Base-by-base conservation (phyloP, 1,140 invertebrate species). In the Apocrypta bakeri region DNA sequence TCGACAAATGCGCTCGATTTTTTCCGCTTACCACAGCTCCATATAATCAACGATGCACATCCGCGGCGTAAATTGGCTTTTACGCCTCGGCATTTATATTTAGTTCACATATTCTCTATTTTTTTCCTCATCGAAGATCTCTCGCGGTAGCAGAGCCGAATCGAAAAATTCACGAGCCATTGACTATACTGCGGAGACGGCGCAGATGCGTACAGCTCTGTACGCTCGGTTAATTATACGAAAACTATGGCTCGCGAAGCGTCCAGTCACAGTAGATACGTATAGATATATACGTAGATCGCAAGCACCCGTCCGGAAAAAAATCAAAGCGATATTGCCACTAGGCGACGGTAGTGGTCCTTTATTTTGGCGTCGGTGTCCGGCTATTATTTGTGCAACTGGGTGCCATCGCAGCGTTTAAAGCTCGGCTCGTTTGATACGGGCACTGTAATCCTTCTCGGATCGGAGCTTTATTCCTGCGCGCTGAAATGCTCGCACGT, bases 201-300 rank as follows among this genome's bases (percentile, higher is more conserved):
- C 37, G 61, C 63, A 87, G 86, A 85, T 78, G 21, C 61, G 81
- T 82, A 76, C 72, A 42, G 48, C 17, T 56, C 48, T 72, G n/a
- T n/a, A 85, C 80, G 86, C 73, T 84, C 69, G 81, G 82, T 85
- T 87, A 87, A 89, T 88, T 87, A 87, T 87, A 83, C 85, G 24
- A 79, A 86, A 88, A 85, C 84, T 85, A 77, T 80, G 85, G 74
- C 17, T 1, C 21, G 6, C 64, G 42, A 78, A 25, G 24, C 73
- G 68, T 25, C 63, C 14, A 2, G 48, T 21, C n/a, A n/a, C n/a
- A n/a, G n/a, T n/a, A n/a, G n/a, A n/a, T 3, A 21, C 48, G 48
- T 21, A 56, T 12, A 42, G 1, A 12, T 9, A 37, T 9, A 37
- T 9, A 37, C 33, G 9, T 9, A 37, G 3, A 37, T 2, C 33